Evolutionary conservation across 2,888 invertebrate genomes (phyloP), one percentile per base, ranked within the genome.

Genomic region (Hypena proboscidalis): DNA sequence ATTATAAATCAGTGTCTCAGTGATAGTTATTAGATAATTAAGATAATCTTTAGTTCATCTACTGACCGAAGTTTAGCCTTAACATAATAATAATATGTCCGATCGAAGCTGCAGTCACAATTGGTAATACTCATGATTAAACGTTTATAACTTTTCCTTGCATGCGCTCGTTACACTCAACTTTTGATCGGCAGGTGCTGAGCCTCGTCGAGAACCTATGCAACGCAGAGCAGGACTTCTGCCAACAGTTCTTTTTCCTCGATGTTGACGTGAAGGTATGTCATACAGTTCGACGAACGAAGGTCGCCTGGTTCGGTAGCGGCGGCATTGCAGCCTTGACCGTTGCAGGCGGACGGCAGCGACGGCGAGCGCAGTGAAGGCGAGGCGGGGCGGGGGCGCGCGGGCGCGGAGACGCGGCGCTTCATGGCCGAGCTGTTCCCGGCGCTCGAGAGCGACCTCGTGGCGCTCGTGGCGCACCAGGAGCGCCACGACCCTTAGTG

Each of bases 151-250:
- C 25, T 11, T 27, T 7, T 27, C 1, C 4, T n/a, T 11, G 7
- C 1, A 8, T 2, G 13, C 8, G 21, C 9, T 4, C 5, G 2
- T 42, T n/a, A n/a, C n/a, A n/a, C n/a, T n/a, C n/a, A n/a, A n/a
- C n/a, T n/a, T n/a, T 2, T 54, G 8, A 14, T 20, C 22, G 37
- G 2, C 73, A 95, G 82, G 96, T 98, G 36, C 91, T 99, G 44
- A 95, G 95, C 8, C 95, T 97, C 74, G 92, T 99, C 54, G 98
- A 98, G 77, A 96, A 96, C 2, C 94, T 98, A 39, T 98, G 98
- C 76, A 92, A 98, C 57, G 96, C 97, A 13, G 99, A 99, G 81
- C 98, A 99, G 86, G 95, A 97, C 61, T 99, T 99, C 85, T 98
- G 98, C 79, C 94, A 96, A 9, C 93, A 94, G 49, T 99, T 99